Base-by-base conservation (phyloP, 2,888 invertebrate genomes). In the Thera britannica region DNA sequence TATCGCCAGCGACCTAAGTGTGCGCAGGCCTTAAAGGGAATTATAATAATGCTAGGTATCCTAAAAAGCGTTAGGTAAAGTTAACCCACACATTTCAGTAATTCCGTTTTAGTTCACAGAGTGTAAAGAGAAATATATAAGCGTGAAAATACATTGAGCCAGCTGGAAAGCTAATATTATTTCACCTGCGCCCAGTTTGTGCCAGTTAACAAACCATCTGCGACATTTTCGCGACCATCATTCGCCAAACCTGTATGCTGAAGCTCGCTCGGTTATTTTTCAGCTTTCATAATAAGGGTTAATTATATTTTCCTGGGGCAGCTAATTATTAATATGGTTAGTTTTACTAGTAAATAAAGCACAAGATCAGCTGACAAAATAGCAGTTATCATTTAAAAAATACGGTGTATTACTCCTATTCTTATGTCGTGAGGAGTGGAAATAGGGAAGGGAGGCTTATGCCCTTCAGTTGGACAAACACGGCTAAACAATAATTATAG, bases 141-240 rank as follows among this genome's bases (percentile, higher is more conserved):
- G 58, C 62, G 46, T 58, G 65, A 58, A 68, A 68, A 65, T 68
- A 65, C 65, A 62, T 65, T 58, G 65, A 68, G 68, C 62, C 55
- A 57, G 60, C 63, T 49, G 65, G 57, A 68, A 65, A 68, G 68
- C 65, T 68, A 62, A 68, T 68, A 62, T 68, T 68, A 62, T 62
- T 65, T 65, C 65, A 65, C 65, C 68, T 65, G 68, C 57, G 65
- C 68, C 61, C 63, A 58, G 65, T 68, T 68, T 68, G 68, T 68
- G 58, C 68, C 62, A 65, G 68, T 58, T 68, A 65, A 65, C 64
- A 68, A 68, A 68, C 68, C 65, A 65, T 68, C 62, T 68, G 68
- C 36, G 68, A 68, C 62, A 51, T 49, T 62, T 62, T 56, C 55
- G 55, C 62, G 58, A 65, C 61, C 54, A 65, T 58, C 64, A 58